Evolutionary conservation across 2,797 vertebrate genomes (phyloP).

Genomic region (Characodon lateralis): DNA sequence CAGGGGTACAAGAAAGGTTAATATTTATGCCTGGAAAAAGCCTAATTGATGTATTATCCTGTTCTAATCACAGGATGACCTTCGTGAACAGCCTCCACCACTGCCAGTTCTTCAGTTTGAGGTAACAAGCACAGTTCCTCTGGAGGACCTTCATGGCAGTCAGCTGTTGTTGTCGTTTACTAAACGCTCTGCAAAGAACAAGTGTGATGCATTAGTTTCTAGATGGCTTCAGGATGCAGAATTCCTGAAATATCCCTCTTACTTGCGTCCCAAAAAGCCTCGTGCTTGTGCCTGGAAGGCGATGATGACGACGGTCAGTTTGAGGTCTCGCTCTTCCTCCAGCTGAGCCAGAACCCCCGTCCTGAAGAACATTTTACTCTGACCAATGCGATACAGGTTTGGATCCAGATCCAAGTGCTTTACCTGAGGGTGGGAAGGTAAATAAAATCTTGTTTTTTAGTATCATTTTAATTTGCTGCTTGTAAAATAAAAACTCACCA

Average conservation of each 20-base stretch:
- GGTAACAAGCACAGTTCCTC: conserved; percentile 95
- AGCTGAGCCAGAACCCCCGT: conserved; percentile 95
- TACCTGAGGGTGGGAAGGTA: conserved; percentile 78
- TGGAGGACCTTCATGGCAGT: conserved; percentile 97
- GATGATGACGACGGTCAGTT: conserved; percentile 94
- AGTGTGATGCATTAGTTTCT: background rate
- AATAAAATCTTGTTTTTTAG: background rate
- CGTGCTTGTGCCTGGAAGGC: conserved; percentile 91
- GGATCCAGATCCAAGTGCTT: conserved; percentile 94
- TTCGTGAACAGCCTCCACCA: conserved; percentile 99
- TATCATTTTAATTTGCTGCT: background rate
- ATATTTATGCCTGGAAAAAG: no score
- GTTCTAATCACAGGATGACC: conserved; percentile 63
- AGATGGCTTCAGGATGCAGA: background rate
- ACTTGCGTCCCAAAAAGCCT: conserved; percentile 94
- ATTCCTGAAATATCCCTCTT: conserved; percentile 42
- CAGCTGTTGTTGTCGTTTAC: conserved; percentile 93
- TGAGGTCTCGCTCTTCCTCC: conserved; percentile 95
- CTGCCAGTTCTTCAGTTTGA: conserved; percentile 97
- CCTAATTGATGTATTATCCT: background rate
- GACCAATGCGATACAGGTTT: conserved; percentile 94
- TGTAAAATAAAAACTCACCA: conserved; percentile 83
- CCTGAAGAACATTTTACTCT: conserved; percentile 99
- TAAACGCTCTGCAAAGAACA: conserved; percentile 84
- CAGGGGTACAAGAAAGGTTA: background rate